A percentile compares a stretch with the other conserved stretches of the same genome.
These are phyloP conservation scores for Chrysopa pallens DNA, from an alignment of 1,140 invertebrate genomes.

Conservation along the genomic window DNA sequence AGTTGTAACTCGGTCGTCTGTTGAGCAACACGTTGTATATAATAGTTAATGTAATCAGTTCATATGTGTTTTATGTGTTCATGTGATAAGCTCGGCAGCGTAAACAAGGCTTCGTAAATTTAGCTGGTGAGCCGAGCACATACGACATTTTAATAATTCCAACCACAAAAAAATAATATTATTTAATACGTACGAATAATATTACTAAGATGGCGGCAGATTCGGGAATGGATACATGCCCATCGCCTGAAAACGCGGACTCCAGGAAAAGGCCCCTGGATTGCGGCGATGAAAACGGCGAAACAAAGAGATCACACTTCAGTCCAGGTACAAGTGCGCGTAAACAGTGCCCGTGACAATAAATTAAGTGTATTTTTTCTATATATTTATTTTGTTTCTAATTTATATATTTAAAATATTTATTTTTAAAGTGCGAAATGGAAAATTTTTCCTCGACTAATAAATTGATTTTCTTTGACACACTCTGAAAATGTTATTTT, in stretches of 20 bases:
- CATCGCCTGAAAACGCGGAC: constrained; percentile 61
- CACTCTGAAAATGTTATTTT: too few species aligned
- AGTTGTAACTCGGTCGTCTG: too few species aligned
- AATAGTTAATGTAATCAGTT: background rate
- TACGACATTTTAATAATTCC: background rate
- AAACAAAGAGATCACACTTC: constrained; percentile 75
- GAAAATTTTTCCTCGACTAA: too few species aligned
- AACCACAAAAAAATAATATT: too few species aligned
- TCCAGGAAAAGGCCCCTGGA: constrained; percentile 74
- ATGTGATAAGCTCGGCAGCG: background rate
- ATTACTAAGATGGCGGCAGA: constrained; percentile 47
- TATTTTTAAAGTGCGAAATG: too few species aligned
- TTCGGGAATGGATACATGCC: constrained; percentile 65
- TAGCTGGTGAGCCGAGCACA: background rate
- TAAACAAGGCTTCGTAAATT: background rate
- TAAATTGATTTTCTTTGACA: too few species aligned
- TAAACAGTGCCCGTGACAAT: background rate
- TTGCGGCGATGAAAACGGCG: constrained; percentile 67
- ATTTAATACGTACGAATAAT: background rate
- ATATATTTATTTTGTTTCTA: too few species aligned
- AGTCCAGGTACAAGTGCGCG: constrained; percentile 47
- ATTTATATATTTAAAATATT: too few species aligned
- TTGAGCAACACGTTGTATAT: background rate
- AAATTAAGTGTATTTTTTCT: background rate
- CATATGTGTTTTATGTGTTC: background rate